These are phyloP conservation scores for Vandiemenella viatica DNA, from an alignment of 2,888 invertebrate genomes.

Conservation along the genomic window DNA sequence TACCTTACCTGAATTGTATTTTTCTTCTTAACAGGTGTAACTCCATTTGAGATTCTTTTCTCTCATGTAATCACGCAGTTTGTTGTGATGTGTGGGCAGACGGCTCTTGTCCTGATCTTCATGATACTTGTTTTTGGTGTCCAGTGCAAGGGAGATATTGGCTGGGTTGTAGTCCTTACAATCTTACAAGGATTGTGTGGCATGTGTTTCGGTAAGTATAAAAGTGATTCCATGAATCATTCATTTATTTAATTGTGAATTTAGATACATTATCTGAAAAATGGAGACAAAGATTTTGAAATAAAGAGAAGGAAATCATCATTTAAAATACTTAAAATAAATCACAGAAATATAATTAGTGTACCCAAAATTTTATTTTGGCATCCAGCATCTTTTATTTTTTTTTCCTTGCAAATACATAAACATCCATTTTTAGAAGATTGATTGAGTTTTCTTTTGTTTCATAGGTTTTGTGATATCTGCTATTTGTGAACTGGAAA, in stretches of 20 bases:
- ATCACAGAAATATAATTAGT: too few relatives aligned
- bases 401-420: too few relatives aligned
- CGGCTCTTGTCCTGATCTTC: slow-evolving; percentile 75
- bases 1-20: background rate
- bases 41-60: slow-evolving; percentile 79
- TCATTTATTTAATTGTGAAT: too few relatives aligned
- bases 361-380: too few relatives aligned
- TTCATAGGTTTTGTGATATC: slow-evolving; percentile 67
- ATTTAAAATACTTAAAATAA: too few relatives aligned
- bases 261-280: too few relatives aligned
- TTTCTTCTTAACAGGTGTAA: slow-evolving; percentile 51
- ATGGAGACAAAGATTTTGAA: too few relatives aligned
- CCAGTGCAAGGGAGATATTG: slow-evolving; percentile 74
- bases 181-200: slow-evolving; percentile 84
- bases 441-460: background rate
- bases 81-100: slow-evolving; percentile 89
- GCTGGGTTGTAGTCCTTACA: slow-evolving; percentile 70
- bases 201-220: slow-evolving; percentile 73
- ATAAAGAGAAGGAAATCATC: background rate
- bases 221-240: background rate
- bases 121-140: slow-evolving; percentile 84
- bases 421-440: too few relatives aligned
- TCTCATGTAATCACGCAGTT: slow-evolving; percentile 90
- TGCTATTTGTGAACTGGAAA: slow-evolving; percentile 77
- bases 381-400: too few relatives aligned